Evolutionary conservation across 2,797 vertebrate species (phyloP), one percentile per base, ranked within the genome.

Genomic region (Spondyliosoma cantharus): DNA sequence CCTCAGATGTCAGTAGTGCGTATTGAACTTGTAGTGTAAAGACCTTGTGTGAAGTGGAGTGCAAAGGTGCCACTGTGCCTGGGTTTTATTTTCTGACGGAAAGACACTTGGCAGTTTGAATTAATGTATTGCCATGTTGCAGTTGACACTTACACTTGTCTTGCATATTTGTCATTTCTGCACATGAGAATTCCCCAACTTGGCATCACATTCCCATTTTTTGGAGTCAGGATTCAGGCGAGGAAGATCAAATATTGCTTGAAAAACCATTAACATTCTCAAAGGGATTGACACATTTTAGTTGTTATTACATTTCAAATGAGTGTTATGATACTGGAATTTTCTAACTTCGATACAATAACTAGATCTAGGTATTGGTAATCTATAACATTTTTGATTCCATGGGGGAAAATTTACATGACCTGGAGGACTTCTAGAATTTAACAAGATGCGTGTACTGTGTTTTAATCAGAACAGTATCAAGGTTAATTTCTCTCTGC

Each of bases 1-100:
- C 60, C 70, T 77, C 15, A 19, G 57, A 78, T 16, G 68, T 49
- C 45, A 82, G 61, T 43, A 3, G 45, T 49, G 74, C 49, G 60
- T 48, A 61, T 60, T 65, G 61, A 80, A 59, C 81, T 71, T 58
- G 56, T 22, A 56, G 46, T 74, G 78, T 70, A 5, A 78, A 73
- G 48, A 74, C 48, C 24, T 67, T 62, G 42, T 64, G 69, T 68
- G 56, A 80, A 81, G 50, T 45, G 60, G 63, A 73, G 76, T 70
- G 16, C 49, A 17, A 58, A 74, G 58, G 63, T 74, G 76, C 78
- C 13, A 11, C 3, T 27, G 58, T 22, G 27, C 20, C 52, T 12
- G 65, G 53, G 16, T 66, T 76, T 76, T 56, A 61, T 7, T 3
- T 17, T 46, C 27, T 43, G 69, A n/a, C 5, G 14, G 20, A 5